Percentiles rank a stretch among this genome's conserved stretches.
Conservation (phyloP, 1,140 invertebrate genomes). For the Cyclargus thomasi region DNA sequence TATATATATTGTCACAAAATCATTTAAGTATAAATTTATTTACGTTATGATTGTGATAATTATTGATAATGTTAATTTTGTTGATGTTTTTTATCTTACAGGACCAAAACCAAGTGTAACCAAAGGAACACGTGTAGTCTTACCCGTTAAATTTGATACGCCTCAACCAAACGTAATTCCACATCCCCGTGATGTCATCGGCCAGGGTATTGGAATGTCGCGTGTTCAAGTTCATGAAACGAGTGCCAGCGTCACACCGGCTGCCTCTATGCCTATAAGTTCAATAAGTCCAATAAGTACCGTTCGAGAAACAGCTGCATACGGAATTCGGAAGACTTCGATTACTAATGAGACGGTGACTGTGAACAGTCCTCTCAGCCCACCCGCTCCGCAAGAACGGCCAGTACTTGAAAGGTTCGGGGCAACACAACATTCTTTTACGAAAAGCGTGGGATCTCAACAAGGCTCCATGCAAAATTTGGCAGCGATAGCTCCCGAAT, state of each 20-base stretch:
- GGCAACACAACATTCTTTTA: slow-evolving; percentile 52
- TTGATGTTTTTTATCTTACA: slow-evolving; percentile 39
- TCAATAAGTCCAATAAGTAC: slow-evolving; percentile 37
- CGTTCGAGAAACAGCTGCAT: slow-evolving; percentile 48
- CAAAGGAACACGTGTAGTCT: slow-evolving; percentile 79
- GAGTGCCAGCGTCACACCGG: slow-evolving; percentile 41
- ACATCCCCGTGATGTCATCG: slow-evolving; percentile 64
- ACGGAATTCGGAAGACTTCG: slow-evolving; percentile 66
- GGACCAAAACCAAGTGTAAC: slow-evolving; percentile 79
- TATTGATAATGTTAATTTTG: too few relatives aligned
- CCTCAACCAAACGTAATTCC: slow-evolving; percentile 60
- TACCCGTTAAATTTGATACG: slow-evolving; percentile 73
- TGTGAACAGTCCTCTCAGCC: slow-evolving; percentile 64
- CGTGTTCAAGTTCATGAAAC: slow-evolving; percentile 55
- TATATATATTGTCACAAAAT: not conserved
- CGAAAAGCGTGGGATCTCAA: slow-evolving; percentile 54
- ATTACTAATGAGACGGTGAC: slow-evolving; percentile 68
- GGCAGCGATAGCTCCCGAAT: slow-evolving; percentile 71
- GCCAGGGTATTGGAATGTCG: slow-evolving; percentile 55
- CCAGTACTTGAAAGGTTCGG: slow-evolving; percentile 59
- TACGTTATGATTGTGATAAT: too few relatives aligned
- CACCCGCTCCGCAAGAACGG: slow-evolving; percentile 61
- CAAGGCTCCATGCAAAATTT: slow-evolving; percentile 69
- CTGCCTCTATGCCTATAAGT: slow-evolving; percentile 31
- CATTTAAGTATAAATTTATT: too few relatives aligned